phyloP scores from a whole-genome alignment of 2,888 invertebrate genomes.

The Xylocampa areola region DNA sequence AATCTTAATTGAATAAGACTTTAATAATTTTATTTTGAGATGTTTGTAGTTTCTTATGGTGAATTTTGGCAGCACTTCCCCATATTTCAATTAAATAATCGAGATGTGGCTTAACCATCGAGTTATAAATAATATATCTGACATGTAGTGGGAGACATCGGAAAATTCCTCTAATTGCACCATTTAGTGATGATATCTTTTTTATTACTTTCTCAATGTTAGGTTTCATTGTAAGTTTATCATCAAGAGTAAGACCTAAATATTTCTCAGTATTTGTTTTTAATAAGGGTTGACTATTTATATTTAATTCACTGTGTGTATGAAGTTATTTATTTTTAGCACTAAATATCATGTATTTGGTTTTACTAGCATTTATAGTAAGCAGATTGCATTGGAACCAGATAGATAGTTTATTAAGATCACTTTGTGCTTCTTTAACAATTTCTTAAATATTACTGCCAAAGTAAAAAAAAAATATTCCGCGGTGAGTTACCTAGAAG shows the following conservation, averaged over 20 bases:
- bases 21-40: constrained; percentile 1
- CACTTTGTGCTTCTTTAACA: too few relatives aligned
- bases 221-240: not conserved
- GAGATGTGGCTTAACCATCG: constrained; percentile 2
- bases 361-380: too few relatives aligned
- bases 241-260: constrained; percentile 1
- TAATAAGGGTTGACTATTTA: too few relatives aligned
- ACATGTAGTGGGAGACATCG: constrained; percentile 1
- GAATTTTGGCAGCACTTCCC: not conserved
- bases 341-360: not conserved
- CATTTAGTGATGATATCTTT: constrained; percentile 1
- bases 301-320: too few relatives aligned
- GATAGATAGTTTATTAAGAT: too few relatives aligned
- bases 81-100: constrained; percentile 4
- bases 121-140: not conserved
- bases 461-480: too few relatives aligned
- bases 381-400: too few relatives aligned
- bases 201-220: constrained; percentile 1
- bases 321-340: not conserved
- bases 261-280: not conserved
- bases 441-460: too few relatives aligned
- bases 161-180: constrained; percentile 1
- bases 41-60: constrained; percentile 1
- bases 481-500: too few relatives aligned
- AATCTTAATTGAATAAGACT: not conserved